These are phyloP conservation scores for Drosophila picticornis DNA, from an alignment of 2,888 invertebrate species.

Conservation along the genomic window DNA sequence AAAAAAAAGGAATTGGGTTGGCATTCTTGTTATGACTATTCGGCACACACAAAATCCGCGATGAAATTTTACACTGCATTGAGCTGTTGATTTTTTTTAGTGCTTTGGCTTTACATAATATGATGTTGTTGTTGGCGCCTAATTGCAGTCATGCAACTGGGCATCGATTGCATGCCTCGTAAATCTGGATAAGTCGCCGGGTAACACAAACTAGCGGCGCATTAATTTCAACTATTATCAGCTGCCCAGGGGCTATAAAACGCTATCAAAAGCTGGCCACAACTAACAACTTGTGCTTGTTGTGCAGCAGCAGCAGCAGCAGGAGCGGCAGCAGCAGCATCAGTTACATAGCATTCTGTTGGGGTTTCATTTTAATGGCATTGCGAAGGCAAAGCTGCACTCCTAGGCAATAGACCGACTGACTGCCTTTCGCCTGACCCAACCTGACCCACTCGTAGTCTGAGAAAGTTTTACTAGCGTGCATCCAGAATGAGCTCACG, in stretches of 20 bases:
- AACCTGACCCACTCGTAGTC: constrained; percentile 9
- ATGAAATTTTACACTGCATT: constrained; percentile 24
- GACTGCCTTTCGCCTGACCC: constrained; percentile 17
- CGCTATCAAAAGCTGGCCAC: constrained; percentile 46
- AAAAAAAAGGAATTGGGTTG: neutral
- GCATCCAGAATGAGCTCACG: constrained; percentile 71
- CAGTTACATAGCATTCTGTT: constrained; percentile 54
- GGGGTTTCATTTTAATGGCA: constrained; percentile 70
- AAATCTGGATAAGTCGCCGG: constrained; percentile 64
- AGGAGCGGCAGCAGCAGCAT: neutral
- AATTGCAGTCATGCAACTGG: constrained; percentile 72
- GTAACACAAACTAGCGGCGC: constrained; percentile 45
- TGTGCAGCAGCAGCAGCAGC: constrained; percentile 19
- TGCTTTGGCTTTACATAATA: constrained; percentile 45
- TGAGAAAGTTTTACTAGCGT: constrained; percentile 65
- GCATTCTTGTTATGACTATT: constrained; percentile 20
- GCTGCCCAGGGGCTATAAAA: constrained; percentile 59
- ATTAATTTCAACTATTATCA: constrained; percentile 78
- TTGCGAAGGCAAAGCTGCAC: constrained; percentile 27
- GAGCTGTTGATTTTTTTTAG: constrained; percentile 11
- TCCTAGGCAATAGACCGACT: constrained; percentile 32
- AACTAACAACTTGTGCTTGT: constrained; percentile 59
- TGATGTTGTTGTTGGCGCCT: constrained; percentile 43
- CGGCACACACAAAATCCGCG: constrained; percentile 2
- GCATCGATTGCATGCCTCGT: constrained; percentile 75